These are phyloP conservation scores for Sarcophaga peregrina DNA, from an alignment of 1,140 invertebrate species.

Conservation along the genomic window DNA sequence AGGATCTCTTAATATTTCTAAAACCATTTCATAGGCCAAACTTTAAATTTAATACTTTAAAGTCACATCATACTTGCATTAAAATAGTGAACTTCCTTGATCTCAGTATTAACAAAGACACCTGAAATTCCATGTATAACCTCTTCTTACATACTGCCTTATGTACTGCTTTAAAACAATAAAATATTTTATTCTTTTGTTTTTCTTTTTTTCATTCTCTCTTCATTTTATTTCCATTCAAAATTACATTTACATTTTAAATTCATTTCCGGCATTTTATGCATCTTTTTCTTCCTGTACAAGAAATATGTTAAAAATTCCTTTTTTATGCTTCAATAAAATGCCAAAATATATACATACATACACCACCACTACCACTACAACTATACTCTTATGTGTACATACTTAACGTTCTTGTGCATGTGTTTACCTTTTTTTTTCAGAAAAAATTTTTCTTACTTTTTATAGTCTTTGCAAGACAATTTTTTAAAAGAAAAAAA, in stretches of 20 bases:
- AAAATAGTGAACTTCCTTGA: too few relatives aligned
- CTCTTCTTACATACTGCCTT: not conserved
- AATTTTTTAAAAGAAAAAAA: not conserved
- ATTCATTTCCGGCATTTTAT: not conserved
- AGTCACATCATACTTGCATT: too few relatives aligned
- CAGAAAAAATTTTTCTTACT: too few relatives aligned
- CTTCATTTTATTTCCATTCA: not conserved
- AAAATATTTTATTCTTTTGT: not conserved
- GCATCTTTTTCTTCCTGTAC: not conserved
- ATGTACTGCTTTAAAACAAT: not conserved
- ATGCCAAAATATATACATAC: too few relatives aligned
- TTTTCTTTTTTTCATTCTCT: not conserved
- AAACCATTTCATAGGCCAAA: too few relatives aligned
- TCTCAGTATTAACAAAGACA: too few relatives aligned
- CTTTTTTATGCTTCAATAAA: not conserved
- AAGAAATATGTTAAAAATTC: not conserved
- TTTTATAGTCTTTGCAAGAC: not conserved
- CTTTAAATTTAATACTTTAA: too few relatives aligned
- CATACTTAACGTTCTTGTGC: not conserved
- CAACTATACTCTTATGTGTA: too few relatives aligned
- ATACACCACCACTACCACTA: too few relatives aligned
- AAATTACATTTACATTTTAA: slow-evolving; percentile 7
- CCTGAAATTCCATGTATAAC: too few relatives aligned
- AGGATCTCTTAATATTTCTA: too few relatives aligned
- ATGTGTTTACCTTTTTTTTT: not conserved